Evolutionary conservation across 2,888 invertebrate genomes (phyloP).

Genomic region (Fabriciana adippe): DNA sequence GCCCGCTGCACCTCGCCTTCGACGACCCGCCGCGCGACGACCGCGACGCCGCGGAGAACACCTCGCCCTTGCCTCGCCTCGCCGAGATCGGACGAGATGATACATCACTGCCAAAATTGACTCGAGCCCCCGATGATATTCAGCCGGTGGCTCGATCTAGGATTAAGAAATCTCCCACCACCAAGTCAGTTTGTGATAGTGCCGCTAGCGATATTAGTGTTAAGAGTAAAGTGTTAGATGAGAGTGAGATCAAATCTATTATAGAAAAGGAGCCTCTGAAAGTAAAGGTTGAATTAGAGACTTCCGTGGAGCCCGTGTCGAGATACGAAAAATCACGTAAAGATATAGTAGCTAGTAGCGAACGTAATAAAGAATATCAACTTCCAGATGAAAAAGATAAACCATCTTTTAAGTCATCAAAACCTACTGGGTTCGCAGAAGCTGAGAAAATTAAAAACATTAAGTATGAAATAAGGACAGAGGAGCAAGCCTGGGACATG

Average conservation of each 20-base stretch:
- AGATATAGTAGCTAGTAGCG: conserved; percentile 18
- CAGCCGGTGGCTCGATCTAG: conserved; percentile 60
- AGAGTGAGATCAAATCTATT: conserved; percentile 29
- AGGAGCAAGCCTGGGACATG: conserved; percentile 76
- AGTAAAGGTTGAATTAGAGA: conserved; percentile 26
- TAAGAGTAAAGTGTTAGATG: conserved; percentile 48
- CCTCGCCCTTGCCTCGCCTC: conserved; percentile 42
- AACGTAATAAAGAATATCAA: conserved; percentile 18
- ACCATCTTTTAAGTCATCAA: conserved; percentile 6
- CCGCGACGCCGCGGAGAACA: conserved; percentile 46
- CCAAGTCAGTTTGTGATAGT: conserved; percentile 58
- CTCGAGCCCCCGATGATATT: conserved; percentile 61
- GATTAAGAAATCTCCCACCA: conserved; percentile 70
- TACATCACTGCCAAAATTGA: conserved; percentile 64
- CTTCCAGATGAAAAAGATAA: conserved; percentile 21
- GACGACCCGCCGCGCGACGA: conserved; percentile 48
- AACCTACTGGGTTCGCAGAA: conserved; percentile 16
- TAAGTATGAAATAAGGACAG: conserved; percentile 56
- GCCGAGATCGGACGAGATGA: conserved; percentile 51
- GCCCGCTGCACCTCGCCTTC: conserved; percentile 44
- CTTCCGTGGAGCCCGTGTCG: conserved; percentile 25
- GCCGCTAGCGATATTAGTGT: conserved; percentile 54
- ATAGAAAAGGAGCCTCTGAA: conserved; percentile 29
- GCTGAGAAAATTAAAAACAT: conserved; percentile 11
- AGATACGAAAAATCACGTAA: conserved; percentile 24